Base-by-base conservation (phyloP, 2,113 vertebrate species). In the Mormyrus lacerda region DNA sequence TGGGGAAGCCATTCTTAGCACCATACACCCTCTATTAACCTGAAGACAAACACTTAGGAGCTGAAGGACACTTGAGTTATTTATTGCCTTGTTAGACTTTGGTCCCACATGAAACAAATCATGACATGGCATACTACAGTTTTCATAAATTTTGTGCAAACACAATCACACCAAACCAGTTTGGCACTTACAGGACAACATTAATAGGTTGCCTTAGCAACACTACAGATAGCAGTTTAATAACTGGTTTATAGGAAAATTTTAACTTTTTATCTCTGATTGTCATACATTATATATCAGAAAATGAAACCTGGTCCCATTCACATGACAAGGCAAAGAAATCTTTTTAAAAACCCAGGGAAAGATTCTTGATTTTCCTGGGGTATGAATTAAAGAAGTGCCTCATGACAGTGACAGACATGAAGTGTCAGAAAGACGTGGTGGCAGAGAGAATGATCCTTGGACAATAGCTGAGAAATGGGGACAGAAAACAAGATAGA, bases 361-460 rank as follows among this genome's bases (percentile, higher is more conserved):
- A 89, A 88, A 91, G 69, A 58, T 9, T 24, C 42, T 88, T 86
- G 47, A 76, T 69, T 90, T 89, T 90, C 47, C 88, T 55, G 35
- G 1, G 58, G 24, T 76, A 79, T 73, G 47, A 88, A 21, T 45
- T 90, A 88, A 87, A 45, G 89, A 85, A 24, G 45, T 76, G 53
- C 69, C 24, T 24, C 19, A 83, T 44, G 87, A 39, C 61, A 48
- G 44, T 17, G 27, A 88, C 48, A 86, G 48, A 85, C 53, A 50
- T 17, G 90, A 42, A 47, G n/a, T 42, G 51, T 65, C 55, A 65
- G 42, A 42, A 55, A 61, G 21, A 47, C n/a, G 83, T 50, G 87
- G 39, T 10, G 51, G 17, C n/a, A 27, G 2, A 65, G 13, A 83
- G 44, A 83, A 45, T 83, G 44, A 83, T 5, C 31, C 35, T 45